A percentile compares a stretch with the other conserved stretches of the same genome.
These are phyloP conservation scores for Falco berigora DNA, from an alignment of 2,797 vertebrate genomes.

Conservation along the genomic window DNA sequence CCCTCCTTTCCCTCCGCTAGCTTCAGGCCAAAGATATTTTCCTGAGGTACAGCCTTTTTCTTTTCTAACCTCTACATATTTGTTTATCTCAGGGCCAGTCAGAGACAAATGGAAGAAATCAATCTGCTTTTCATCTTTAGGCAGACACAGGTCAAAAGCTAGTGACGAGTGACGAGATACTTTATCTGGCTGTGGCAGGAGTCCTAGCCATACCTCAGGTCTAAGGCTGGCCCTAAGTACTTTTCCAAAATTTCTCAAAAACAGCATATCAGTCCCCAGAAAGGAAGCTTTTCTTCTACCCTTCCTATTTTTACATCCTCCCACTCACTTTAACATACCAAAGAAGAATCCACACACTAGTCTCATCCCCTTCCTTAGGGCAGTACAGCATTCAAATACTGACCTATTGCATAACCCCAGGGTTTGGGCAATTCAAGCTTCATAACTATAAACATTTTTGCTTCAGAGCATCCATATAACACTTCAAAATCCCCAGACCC, in stretches of 20 bases:
- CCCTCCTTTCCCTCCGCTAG: background rate
- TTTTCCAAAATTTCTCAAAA: background rate
- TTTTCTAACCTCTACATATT: background rate
- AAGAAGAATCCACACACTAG: background rate
- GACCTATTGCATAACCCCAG: accelerated
- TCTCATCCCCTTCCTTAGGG: background rate
- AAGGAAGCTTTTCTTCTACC: background rate
- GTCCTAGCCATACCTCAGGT: background rate
- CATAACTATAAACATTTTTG: no score
- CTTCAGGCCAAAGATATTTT: background rate
- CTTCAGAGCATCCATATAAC: background rate
- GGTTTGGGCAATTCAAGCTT: background rate
- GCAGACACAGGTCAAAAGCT: background rate
- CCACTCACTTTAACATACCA: background rate
- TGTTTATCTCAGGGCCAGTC: background rate
- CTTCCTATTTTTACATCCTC: background rate
- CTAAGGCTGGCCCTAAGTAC: background rate
- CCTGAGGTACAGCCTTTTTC: background rate
- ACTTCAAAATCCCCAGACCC: background rate
- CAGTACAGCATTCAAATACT: background rate
- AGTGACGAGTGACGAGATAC: background rate
- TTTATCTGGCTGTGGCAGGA: background rate
- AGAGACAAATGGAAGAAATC: background rate
- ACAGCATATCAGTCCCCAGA: background rate
- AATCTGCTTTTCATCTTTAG: background rate